A percentile compares a stretch with the other conserved stretches of the same genome.
phyloP scores from a whole-genome alignment of 2,888 invertebrate species.

The Linnaemya vulpina region DNA sequence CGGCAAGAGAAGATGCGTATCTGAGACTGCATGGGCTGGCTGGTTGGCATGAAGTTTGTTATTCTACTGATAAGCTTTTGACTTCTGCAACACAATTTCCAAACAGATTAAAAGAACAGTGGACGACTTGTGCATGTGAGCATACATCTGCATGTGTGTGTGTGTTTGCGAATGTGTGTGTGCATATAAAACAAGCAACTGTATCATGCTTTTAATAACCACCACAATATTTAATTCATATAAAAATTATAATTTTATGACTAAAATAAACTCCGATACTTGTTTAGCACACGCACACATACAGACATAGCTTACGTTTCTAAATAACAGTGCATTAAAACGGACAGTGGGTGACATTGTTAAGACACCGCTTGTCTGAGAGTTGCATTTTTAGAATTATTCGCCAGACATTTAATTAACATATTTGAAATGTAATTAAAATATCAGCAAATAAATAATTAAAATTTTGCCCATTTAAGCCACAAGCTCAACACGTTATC shows the following conservation, averaged over 20 bases:
- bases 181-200: slow-evolving; percentile 29
- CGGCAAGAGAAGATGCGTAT: slow-evolving; percentile 20
- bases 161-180: not conserved
- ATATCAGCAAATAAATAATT: slow-evolving; percentile 42
- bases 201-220: slow-evolving; percentile 24
- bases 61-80: slow-evolving; percentile 51
- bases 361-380: slow-evolving; percentile 41
- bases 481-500: slow-evolving; percentile 34
- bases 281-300: not conserved
- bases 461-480: slow-evolving; percentile 24
- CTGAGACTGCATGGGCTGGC: not conserved
- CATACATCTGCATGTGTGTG: not conserved
- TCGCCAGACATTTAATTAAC: slow-evolving; percentile 26
- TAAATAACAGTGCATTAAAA: not conserved
- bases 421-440: slow-evolving; percentile 61
- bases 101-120: slow-evolving; percentile 19
- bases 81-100: slow-evolving; percentile 25
- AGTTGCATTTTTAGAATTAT: slow-evolving; percentile 7
- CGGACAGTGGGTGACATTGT: slow-evolving; percentile 67
- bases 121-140: not conserved
- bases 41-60: slow-evolving; percentile 3
- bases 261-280: not conserved
- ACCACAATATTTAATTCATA: not conserved
- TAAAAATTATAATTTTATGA: not conserved
- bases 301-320: not conserved